Conservation (phyloP, 2,113 vertebrate species). For the Apus apus region DNA sequence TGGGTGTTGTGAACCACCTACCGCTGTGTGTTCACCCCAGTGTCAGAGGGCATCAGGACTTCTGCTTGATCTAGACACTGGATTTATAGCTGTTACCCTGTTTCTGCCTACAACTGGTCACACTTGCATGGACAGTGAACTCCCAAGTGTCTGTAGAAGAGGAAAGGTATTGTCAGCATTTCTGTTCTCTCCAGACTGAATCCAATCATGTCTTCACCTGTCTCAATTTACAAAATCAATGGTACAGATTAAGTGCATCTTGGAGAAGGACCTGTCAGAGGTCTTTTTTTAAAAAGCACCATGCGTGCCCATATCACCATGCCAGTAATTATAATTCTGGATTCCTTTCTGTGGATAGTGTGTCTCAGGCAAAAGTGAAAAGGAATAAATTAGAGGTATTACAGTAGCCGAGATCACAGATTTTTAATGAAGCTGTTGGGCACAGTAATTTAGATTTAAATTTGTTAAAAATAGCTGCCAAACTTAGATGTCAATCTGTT, state of each 20-base stretch:
- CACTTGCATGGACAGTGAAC: neutral
- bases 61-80: neutral
- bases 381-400: constrained; percentile 36
- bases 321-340: neutral
- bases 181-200: neutral
- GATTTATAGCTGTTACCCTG: neutral
- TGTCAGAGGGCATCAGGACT: neutral
- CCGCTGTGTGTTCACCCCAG: neutral
- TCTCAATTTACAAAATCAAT: neutral
- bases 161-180: neutral
- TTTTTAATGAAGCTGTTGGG: constrained; percentile 37
- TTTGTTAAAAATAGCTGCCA: constrained; percentile 30
- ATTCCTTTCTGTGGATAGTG: neutral
- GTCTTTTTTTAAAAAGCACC: neutral
- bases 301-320: neutral
- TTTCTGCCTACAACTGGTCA: neutral
- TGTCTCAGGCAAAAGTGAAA: constrained; percentile 14
- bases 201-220: neutral
- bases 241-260: neutral
- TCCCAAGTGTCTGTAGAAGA: neutral
- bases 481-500: constrained; percentile 8
- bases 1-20: neutral
- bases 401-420: neutral
- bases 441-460: neutral
- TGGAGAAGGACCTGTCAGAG: neutral